phyloP scores from a whole-genome alignment of 2,113 vertebrate species.

The Toxotes chatareus region DNA sequence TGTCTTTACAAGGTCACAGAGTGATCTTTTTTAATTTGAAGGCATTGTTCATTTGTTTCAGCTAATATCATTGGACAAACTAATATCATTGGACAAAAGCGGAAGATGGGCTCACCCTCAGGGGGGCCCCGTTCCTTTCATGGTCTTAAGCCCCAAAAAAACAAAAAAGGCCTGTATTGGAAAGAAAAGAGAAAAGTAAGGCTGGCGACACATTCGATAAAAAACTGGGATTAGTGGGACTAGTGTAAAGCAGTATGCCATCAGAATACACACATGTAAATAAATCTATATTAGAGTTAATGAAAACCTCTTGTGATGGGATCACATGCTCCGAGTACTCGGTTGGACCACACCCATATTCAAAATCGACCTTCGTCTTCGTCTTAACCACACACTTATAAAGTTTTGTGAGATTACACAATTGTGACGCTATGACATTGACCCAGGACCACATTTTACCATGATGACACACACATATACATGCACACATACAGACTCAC shows the following conservation, averaged over 20 bases:
- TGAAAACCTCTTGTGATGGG: not conserved
- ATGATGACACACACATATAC: too few relatives aligned
- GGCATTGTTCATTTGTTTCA: slow-evolving; percentile 71
- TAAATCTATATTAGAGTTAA: not conserved
- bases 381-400: too few relatives aligned
- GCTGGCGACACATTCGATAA: not conserved
- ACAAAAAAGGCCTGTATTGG: slow-evolving; percentile 23
- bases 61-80: slow-evolving; percentile 73
- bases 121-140: slow-evolving; percentile 61
- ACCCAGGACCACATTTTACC: too few relatives aligned
- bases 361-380: too few relatives aligned
- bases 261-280: slow-evolving; percentile 4
- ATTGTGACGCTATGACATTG: too few relatives aligned
- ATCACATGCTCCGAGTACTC: too few relatives aligned
- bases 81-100: slow-evolving; percentile 62
- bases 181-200: slow-evolving; percentile 22
- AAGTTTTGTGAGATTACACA: too few relatives aligned
- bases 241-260: not conserved
- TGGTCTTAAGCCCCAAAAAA: slow-evolving; percentile 59
- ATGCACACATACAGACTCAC: too few relatives aligned
- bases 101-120: slow-evolving; percentile 41
- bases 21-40: slow-evolving; percentile 73
- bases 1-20: slow-evolving; percentile 79
- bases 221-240: not conserved
- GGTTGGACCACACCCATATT: too few relatives aligned